Conservation (phyloP, 2,797 vertebrate species). For the Dendrocincla tyrannina region DNA sequence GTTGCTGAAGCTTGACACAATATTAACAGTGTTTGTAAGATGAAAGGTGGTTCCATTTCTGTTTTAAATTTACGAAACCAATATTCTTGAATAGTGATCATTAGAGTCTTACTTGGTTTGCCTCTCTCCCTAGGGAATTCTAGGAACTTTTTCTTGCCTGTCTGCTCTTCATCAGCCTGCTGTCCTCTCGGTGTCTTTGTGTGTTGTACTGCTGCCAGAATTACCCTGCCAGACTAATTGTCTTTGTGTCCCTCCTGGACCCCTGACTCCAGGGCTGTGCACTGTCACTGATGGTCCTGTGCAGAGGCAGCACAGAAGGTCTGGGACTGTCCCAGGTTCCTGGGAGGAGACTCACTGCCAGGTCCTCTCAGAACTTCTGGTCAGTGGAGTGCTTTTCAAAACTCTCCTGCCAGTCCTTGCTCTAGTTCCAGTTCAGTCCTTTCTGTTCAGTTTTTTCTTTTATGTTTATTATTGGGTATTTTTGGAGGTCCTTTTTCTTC, state of each 20-base stretch:
- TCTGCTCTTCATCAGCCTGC: neutral
- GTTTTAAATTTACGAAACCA: neutral
- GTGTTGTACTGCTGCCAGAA: neutral
- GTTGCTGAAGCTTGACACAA: neutral
- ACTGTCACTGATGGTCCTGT: neutral
- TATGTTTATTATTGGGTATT: neutral
- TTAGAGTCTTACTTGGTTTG: neutral
- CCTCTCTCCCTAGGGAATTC: too few relatives aligned
- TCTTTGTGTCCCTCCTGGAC: neutral
- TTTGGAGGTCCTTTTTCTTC: neutral
- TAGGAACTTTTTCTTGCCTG: neutral
- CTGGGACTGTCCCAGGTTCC: neutral
- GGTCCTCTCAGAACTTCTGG: neutral
- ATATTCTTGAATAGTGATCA: neutral
- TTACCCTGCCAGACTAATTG: neutral
- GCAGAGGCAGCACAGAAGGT: neutral
- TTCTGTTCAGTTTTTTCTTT: neutral
- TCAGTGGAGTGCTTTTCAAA: neutral
- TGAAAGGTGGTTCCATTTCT: neutral
- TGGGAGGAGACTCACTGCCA: neutral
- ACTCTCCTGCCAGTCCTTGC: neutral
- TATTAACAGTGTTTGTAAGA: neutral
- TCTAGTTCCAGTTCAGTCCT: neutral
- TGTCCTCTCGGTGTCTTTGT: neutral
- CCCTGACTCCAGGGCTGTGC: neutral